phyloP scores from a whole-genome alignment of 2,888 invertebrate species.

The Helobdella robusta region DNA sequence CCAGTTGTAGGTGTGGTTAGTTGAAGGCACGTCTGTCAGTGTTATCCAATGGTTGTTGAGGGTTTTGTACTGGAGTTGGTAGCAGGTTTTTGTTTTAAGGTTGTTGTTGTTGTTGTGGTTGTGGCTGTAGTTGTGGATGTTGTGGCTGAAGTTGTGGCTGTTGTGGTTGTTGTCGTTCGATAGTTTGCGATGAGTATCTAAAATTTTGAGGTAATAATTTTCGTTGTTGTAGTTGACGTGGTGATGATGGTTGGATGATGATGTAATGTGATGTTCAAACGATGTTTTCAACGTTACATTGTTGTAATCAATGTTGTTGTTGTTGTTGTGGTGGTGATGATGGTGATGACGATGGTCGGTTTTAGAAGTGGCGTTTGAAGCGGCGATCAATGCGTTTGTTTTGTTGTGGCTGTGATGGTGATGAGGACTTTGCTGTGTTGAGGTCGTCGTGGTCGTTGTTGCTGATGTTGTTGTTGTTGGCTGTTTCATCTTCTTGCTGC shows the following conservation, averaged over 20 bases:
- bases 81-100: background rate
- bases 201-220: background rate
- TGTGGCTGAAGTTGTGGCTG: background rate
- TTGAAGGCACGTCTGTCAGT: constrained; percentile 14
- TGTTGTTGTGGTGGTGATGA: constrained; percentile 1
- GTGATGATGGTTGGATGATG: background rate
- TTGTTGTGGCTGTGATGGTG: too few relatives aligned
- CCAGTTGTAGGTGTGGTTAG: constrained; percentile 23
- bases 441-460: too few relatives aligned
- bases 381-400: too few relatives aligned
- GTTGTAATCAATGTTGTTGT: background rate
- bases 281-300: background rate
- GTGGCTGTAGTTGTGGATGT: constrained; percentile 8
- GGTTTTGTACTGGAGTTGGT: constrained; percentile 20
- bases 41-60: constrained; percentile 20
- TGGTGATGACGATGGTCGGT: too few relatives aligned
- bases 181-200: background rate
- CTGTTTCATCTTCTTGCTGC: too few relatives aligned
- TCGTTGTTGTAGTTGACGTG: background rate
- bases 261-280: background rate
- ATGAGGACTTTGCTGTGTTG: too few relatives aligned
- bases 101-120: background rate
- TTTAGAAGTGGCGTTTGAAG: too few relatives aligned
- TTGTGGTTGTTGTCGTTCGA: background rate
- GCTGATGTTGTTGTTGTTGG: too few relatives aligned